A percentile compares a stretch with the other conserved stretches of the same genome.
Evolutionary conservation across 92 coral and sea anemone species (phyloP).

Genomic region (Zoanthus sansibaricus): DNA sequence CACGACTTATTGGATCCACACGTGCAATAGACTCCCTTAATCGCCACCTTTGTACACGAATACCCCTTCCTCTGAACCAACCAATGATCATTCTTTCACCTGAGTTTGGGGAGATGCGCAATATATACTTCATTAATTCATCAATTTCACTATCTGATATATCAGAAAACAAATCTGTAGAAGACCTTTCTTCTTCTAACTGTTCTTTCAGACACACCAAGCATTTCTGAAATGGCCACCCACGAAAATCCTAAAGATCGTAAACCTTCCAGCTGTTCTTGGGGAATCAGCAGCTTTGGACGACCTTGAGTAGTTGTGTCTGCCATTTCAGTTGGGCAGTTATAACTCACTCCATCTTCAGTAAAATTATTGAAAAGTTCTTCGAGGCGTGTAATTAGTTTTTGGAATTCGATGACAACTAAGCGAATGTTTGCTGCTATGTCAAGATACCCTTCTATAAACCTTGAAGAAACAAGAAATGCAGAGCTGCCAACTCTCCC

Average conservation of each 20-base stretch:
- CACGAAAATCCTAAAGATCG: conserved; percentile 63
- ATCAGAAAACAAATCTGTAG: conserved; percentile 46
- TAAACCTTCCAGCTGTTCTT: conserved; percentile 63
- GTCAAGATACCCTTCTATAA: conserved; percentile 21
- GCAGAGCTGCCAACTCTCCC: too few species aligned
- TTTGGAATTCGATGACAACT: background rate
- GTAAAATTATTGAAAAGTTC: background rate
- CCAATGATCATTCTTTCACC: conserved; percentile 78
- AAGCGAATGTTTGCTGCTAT: background rate
- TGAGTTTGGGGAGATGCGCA: conserved; percentile 64
- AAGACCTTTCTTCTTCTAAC: conserved; percentile 49
- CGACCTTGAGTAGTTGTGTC: conserved; percentile 38
- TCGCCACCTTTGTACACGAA: conserved; percentile 38
- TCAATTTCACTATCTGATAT: conserved; percentile 70
- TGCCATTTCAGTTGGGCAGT: background rate
- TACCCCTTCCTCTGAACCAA: conserved; percentile 56
- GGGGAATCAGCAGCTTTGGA: conserved; percentile 58
- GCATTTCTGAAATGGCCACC: conserved; percentile 52
- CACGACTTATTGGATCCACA: conserved; percentile 48
- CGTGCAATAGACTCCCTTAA: conserved; percentile 29
- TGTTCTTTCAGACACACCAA: conserved; percentile 66
- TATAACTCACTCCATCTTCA: background rate
- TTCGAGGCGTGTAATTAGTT: background rate
- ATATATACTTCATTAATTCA: conserved; percentile 50
- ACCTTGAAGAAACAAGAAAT: conserved; percentile 46